Base-by-base conservation (phyloP, 2,888 invertebrate genomes). In the Sinodicranocentrus sp. region DNA sequence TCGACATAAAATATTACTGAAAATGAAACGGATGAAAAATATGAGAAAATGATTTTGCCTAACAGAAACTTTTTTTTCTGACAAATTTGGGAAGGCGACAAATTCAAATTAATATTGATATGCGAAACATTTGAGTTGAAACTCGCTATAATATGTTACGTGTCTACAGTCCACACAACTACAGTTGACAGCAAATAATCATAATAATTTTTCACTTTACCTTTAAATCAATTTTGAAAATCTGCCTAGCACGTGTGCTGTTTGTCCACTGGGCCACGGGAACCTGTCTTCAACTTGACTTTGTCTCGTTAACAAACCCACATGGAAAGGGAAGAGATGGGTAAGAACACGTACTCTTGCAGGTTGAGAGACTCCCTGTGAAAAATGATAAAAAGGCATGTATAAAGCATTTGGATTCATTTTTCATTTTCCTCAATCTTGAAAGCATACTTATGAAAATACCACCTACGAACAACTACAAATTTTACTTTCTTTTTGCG, bases 231-330 rank as follows among this genome's bases (percentile, higher is more conserved):
- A 57, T 57, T 25, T 57, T 8, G 10, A 25, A n/a, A 57, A 25
- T 57, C 57, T 57, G 21, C 44, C 13, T 1, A 8, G 5, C 54
- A 54, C 19, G 54, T 54, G 19, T 21, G n/a, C n/a, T n/a, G 10
- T 57, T 25, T n/a, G 10, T 57, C 13, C 13, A 13, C 25, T 57
- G 57, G 57, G 39, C 39, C 13, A 5, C 5, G 39, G 2, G 48
- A 48, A 48, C 48, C 2, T 48, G 48, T n/a, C 48, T 48, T 48
- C 48, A 10, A 48, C 48, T 48, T 48, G 48, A 48, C n/a, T n/a
- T 48, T 48, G 48, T 48, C 13, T 48, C 48, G 15, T 48, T 48
- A 48, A n/a, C 48, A 48, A 48, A 48, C 15, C n/a, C 48, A n/a
- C 48, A 15, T 48, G 48, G n/a, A 48, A 15, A 10, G 48, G 48